These are phyloP conservation scores for Eilema griseolum DNA, from an alignment of 2,888 invertebrate species.

Conservation along the genomic window DNA sequence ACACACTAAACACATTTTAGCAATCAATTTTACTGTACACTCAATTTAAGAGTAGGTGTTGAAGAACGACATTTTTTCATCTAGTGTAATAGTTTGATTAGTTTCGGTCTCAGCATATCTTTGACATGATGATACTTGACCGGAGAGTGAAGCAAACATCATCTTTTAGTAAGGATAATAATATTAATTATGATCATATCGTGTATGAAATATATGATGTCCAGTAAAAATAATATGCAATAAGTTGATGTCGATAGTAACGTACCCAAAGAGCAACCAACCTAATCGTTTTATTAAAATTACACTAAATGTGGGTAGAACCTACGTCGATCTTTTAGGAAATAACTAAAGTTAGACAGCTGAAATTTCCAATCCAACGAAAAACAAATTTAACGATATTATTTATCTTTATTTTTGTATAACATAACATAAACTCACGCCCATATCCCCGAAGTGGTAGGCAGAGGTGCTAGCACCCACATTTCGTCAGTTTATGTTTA, in stretches of 20 bases:
- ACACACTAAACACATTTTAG: conserved; percentile 13
- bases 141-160: conserved; percentile 10
- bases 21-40: conserved; percentile 38
- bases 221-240: conserved; percentile 1
- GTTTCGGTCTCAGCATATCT: conserved; percentile 52
- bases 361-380: neutral
- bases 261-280: neutral
- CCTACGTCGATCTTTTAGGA: neutral
- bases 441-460: too few relatives aligned
- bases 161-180: neutral
- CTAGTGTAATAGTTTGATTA: conserved; percentile 41
- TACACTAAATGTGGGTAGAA: neutral
- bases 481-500: too few relatives aligned
- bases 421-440: too few relatives aligned
- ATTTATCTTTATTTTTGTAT: too few relatives aligned
- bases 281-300: neutral
- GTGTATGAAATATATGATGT: conserved; percentile 15
- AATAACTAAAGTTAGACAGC: neutral
- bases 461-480: too few relatives aligned
- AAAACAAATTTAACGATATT: neutral
- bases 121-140: conserved; percentile 9
- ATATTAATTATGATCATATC: neutral
- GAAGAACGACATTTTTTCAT: conserved; percentile 63
- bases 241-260: neutral
- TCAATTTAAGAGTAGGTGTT: conserved; percentile 54